Conservation (phyloP, 2,113 vertebrate genomes). For the Mesocricetus auratus region DNA sequence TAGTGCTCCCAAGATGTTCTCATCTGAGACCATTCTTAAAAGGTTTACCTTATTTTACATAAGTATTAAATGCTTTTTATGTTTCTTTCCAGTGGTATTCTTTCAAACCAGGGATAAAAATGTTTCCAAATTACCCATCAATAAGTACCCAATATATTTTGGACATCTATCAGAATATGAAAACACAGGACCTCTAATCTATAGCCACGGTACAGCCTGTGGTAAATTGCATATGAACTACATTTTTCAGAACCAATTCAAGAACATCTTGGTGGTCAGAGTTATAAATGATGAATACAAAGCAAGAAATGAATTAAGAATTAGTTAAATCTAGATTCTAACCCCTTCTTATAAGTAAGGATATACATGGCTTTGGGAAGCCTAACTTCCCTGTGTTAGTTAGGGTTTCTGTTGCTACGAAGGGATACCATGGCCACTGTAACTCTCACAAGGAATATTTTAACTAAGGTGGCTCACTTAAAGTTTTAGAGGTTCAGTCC, state of each 20-base stretch:
- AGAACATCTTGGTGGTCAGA: neutral
- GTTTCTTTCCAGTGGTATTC: neutral
- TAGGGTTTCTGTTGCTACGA: neutral
- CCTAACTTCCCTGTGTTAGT: neutral
- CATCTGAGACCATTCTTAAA: neutral
- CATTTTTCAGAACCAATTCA: neutral
- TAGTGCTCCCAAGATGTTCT: neutral
- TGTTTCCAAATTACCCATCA: neutral
- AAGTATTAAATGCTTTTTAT: neutral
- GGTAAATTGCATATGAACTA: neutral
- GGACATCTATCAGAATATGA: neutral
- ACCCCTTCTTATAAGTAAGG: neutral
- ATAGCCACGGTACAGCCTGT: neutral
- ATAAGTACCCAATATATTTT: neutral
- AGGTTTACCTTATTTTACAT: neutral
- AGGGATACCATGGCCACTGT: neutral
- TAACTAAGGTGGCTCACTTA: neutral
- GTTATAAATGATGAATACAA: neutral
- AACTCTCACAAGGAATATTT: neutral
- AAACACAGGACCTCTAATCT: neutral
- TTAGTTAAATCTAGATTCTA: neutral
- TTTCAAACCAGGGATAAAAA: neutral
- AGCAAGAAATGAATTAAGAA: neutral
- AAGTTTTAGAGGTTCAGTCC: neutral
- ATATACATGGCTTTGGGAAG: neutral